These are phyloP conservation scores for Lordiphosa collinella DNA, from an alignment of 1,140 invertebrate species.

Conservation along the genomic window DNA sequence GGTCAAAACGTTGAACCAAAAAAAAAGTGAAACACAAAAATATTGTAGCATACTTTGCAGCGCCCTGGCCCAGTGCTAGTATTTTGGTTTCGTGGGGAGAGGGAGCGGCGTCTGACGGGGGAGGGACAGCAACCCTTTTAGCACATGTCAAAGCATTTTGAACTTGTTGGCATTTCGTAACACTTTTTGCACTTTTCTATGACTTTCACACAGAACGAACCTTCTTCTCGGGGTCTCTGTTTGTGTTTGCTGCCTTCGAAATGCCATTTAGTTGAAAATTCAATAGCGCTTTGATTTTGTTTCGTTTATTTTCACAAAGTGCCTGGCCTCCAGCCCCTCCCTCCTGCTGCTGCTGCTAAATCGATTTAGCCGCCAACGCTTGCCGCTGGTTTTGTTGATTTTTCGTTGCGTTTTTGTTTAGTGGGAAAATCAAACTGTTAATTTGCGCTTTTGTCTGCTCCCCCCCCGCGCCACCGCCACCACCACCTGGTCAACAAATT, in stretches of 20 bases:
- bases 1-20: constrained; percentile 51
- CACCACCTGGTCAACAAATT: constrained; percentile 24
- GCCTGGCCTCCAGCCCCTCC: constrained; percentile 8
- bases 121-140: constrained; percentile 49
- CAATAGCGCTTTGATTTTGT: constrained; percentile 75
- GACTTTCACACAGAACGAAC: constrained; percentile 35
- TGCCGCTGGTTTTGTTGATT: constrained; percentile 58
- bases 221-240: constrained; percentile 17
- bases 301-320: constrained; percentile 73
- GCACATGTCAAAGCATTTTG: constrained; percentile 73
- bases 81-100: background rate
- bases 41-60: constrained; percentile 55
- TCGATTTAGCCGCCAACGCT: constrained; percentile 55
- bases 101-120: background rate
- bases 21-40: constrained; percentile 40
- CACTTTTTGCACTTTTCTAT: constrained; percentile 66
- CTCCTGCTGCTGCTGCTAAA: constrained; percentile 37
- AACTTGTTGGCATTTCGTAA: constrained; percentile 69
- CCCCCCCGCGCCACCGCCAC: background rate
- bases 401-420: constrained; percentile 73
- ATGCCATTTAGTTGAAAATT: constrained; percentile 74
- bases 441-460: constrained; percentile 71
- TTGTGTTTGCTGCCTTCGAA: constrained; percentile 56
- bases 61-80: constrained; percentile 13
- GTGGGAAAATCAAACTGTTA: constrained; percentile 73